Conservation (phyloP, 1,140 invertebrate species). For the Hypsibius dujardini region DNA sequence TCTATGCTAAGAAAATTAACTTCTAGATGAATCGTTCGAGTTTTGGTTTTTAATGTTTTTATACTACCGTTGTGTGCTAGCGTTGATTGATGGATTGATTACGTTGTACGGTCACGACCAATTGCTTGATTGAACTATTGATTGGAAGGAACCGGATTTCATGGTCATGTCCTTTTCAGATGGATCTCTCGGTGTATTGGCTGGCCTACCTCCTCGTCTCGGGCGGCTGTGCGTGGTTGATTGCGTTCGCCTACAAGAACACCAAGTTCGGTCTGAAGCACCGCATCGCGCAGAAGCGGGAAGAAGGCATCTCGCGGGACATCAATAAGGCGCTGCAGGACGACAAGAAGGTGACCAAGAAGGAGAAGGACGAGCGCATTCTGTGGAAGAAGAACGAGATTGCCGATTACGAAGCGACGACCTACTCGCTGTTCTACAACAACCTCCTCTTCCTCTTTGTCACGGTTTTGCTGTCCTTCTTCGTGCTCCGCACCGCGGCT, state of each 20-base stretch:
- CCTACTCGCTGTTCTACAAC: conserved; percentile 97
- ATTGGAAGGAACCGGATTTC: no score
- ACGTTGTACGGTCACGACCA: no score
- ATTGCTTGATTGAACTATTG: no score
- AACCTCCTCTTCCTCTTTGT: conserved; percentile 86
- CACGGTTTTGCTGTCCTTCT: conserved; percentile 85
- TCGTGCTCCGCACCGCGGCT: conserved; percentile 68
- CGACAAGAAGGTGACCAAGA: conserved; percentile 95
- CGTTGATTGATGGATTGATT: no score
- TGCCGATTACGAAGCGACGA: conserved; percentile 94
- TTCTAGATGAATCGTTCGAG: no score
- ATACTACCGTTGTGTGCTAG: no score
- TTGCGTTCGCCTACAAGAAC: conserved; percentile 90
- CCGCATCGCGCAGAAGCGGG: conserved; percentile 74
- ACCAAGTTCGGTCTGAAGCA: conserved; percentile 96
- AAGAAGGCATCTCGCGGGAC: conserved; percentile 84
- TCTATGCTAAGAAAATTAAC: no score
- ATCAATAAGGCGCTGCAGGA: conserved; percentile 76
- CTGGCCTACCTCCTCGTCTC: conserved; percentile 75
- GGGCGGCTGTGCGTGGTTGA: conserved; percentile 66
- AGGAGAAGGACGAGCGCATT: conserved; percentile 93
- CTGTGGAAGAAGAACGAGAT: conserved; percentile 99
- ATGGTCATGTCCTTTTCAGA: no score
- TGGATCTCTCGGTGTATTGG: conserved; percentile 58
- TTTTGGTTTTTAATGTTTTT: no score